Conservation (phyloP, 2,888 invertebrate species). For the Exephanes ischioxanthus region DNA sequence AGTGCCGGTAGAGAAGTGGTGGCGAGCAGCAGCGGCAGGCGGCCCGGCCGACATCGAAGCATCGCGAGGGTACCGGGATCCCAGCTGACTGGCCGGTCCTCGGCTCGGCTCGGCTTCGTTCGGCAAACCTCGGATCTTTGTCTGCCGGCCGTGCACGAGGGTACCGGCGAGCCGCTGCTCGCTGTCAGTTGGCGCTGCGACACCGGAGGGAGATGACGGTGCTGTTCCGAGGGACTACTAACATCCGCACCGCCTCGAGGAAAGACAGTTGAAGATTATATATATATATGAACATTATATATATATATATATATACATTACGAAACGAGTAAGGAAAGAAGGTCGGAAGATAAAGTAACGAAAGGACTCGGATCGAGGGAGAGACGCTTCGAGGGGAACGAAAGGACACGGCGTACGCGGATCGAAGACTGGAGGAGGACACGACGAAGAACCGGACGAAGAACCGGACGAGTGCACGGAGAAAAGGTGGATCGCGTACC, state of each 20-base stretch:
- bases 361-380: constrained; percentile 12
- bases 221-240: constrained; percentile 72
- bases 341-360: constrained; percentile 7
- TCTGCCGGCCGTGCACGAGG: constrained; percentile 79
- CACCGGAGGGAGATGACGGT: constrained; percentile 76
- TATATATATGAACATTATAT: constrained; percentile 17
- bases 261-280: constrained; percentile 35
- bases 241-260: constrained; percentile 64
- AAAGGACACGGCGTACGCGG: not conserved
- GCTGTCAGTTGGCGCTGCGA: constrained; percentile 82
- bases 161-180: constrained; percentile 77
- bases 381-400: not conserved
- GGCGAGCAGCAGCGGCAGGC: constrained; percentile 26
- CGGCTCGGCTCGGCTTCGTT: constrained; percentile 72
- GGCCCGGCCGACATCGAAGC: constrained; percentile 41
- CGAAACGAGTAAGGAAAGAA: constrained; percentile 14
- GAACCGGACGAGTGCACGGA: constrained; percentile 16
- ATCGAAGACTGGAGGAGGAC: not conserved
- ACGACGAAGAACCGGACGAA: constrained; percentile 14
- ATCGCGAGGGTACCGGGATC: constrained; percentile 61
- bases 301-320: not conserved
- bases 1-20: constrained; percentile 14
- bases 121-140: constrained; percentile 80
- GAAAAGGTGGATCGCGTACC: not conserved
- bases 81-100: constrained; percentile 80